Evolutionary conservation across 92 coral and sea anemone genomes (phyloP).

Genomic region (Porites rus): DNA sequence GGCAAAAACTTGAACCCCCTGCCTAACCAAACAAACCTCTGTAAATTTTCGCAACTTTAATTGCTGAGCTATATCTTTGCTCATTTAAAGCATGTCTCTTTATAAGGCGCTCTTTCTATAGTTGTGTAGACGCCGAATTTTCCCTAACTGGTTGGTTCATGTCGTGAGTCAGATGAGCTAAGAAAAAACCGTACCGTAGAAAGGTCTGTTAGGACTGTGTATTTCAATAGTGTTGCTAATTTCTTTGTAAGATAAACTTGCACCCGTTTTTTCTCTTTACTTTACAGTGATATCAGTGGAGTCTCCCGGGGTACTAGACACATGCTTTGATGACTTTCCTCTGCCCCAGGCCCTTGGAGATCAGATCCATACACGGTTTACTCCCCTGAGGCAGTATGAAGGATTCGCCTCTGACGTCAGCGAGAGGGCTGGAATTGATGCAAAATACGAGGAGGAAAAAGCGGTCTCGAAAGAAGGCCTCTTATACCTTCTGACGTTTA

Average conservation of each 20-base stretch:
- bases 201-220: background rate
- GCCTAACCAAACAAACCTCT: too few relatives aligned
- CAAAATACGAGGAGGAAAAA: background rate
- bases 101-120: too few relatives aligned
- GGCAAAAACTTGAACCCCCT: too few relatives aligned
- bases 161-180: background rate
- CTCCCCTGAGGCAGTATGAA: conserved; percentile 56
- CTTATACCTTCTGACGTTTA: conserved; percentile 44
- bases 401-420: conserved; percentile 50
- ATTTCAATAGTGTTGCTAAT: background rate
- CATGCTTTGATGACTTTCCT: conserved; percentile 44
- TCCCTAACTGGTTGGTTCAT: too few relatives aligned
- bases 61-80: too few relatives aligned
- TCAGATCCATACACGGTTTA: conserved; percentile 47
- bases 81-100: too few relatives aligned
- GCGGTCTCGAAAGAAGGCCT: conserved; percentile 38
- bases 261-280: background rate
- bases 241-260: background rate
- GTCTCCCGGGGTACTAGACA: conserved; percentile 50
- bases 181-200: background rate
- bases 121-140: too few relatives aligned
- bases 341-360: conserved; percentile 61
- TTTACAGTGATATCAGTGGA: conserved; percentile 46
- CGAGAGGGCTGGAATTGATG: conserved; percentile 33
- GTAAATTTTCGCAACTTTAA: too few relatives aligned